A percentile compares a stretch with the other conserved stretches of the same genome.
Conservation (phyloP, 2,888 invertebrate genomes). For the Euzophera pinguis region DNA sequence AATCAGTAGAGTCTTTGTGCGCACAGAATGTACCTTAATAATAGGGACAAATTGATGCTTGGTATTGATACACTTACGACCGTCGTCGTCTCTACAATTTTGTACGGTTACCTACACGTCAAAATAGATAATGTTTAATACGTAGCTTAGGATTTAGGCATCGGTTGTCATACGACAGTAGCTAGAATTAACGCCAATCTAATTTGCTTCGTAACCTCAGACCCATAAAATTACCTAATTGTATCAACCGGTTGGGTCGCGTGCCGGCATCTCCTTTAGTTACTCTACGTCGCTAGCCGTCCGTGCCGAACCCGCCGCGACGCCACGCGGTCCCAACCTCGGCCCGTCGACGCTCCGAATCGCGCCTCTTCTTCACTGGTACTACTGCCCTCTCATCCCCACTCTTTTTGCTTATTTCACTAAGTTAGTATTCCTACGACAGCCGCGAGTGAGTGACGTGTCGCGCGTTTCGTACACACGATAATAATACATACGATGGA, state of each 20-base stretch:
- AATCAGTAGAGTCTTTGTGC: background rate
- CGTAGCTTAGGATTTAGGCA: too few species aligned
- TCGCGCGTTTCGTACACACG: slow-evolving; percentile 37
- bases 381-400: slow-evolving; percentile 55
- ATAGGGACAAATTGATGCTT: background rate
- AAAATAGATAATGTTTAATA: too few species aligned
- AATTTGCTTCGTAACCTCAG: background rate
- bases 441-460: slow-evolving; percentile 56
- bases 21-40: background rate
- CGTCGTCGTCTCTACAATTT: too few species aligned
- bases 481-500: slow-evolving; percentile 49
- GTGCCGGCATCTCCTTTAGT: background rate
- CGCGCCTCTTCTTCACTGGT: slow-evolving; percentile 27
- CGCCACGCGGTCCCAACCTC: slow-evolving; percentile 16
- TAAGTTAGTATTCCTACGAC: slow-evolving; percentile 61
- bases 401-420: slow-evolving; percentile 52
- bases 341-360: slow-evolving; percentile 22
- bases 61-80: too few species aligned
- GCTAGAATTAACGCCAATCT: background rate
- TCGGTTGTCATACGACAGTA: too few species aligned
- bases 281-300: slow-evolving; percentile 14
- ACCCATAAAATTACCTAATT: background rate
- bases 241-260: background rate
- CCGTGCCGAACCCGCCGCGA: slow-evolving; percentile 25
- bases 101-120: too few species aligned